Base-by-base conservation (phyloP, 2,797 vertebrate species). In the Bradypodion pumilum region DNA sequence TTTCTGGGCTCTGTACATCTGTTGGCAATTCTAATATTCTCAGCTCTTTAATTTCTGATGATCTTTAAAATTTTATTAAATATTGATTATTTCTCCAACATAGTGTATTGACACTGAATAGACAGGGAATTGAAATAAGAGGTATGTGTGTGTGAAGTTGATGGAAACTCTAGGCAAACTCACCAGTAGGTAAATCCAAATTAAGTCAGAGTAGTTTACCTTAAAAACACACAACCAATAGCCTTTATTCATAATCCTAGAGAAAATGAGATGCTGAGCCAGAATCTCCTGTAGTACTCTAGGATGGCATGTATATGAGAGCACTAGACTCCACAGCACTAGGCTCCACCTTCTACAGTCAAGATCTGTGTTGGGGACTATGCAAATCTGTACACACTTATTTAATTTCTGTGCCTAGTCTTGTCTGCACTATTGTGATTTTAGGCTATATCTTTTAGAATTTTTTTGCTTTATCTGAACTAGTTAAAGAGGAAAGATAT, bases 21-120 rank as follows among this genome's bases (percentile, higher is more conserved):
- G 25, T 8, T 42, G 29, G 5, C 16, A 76, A 44, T 60, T 83
- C 32, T 80, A n/a, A 70, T 15, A 70, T 70, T 40, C 25, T 59
- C 25, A 32, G 10, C 59, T 4, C 12, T 69, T 69, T 69, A 56
- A 66, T 76, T 68, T 44, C 46, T 83, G 37, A 68, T 56, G 32
- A 46, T 56, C 65, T 35, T 23, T 60, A 60, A 52, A 81, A 32
- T 81, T 72, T 77, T 59, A 59, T 74, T 63, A 73, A 76, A 68
- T 10, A 66, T 56, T 66, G 49, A 59, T 72, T 81, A n/a, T 72
- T 66, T 29, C 46, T 16, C 13, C 29, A 78, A 46, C 2, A 27
- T 12, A 35, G 10, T 4, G 35, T 16, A 19, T 59, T 6, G 19
- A 42, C 29, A 69, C 35, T n/a, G 3, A 69, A 66, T 76, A 56